Conservation (phyloP, 2,888 invertebrate genomes). For the Drosophila tanythrix region DNA sequence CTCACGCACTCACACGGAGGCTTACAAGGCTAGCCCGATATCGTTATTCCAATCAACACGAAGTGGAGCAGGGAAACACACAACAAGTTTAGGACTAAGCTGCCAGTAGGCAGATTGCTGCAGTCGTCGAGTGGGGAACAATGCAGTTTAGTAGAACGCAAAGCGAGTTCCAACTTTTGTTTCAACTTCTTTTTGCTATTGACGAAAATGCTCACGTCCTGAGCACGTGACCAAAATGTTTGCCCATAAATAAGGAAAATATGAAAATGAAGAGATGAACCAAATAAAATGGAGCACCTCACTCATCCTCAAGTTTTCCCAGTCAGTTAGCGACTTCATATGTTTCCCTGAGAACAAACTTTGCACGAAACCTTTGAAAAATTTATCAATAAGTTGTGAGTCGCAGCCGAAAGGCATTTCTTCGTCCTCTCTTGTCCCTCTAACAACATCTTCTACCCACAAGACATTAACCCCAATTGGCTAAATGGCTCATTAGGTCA, state of each 20-base stretch:
- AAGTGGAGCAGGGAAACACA: conserved; percentile 7
- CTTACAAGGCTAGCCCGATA: conserved; percentile 45
- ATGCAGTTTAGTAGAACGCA: conserved; percentile 49
- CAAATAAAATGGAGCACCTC: conserved; percentile 36
- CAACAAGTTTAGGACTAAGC: conserved; percentile 31
- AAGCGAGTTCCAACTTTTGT: conserved; percentile 11
- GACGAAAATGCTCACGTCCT: conserved; percentile 73
- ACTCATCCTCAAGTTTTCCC: conserved; percentile 33
- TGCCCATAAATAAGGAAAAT: conserved; percentile 70
- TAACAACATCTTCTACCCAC: conserved; percentile 20
- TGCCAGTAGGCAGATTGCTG: conserved; percentile 26
- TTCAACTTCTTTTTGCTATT: conserved; percentile 47
- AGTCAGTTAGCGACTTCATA: conserved; percentile 66
- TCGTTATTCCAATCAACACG: conserved; percentile 49
- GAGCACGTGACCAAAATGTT: conserved; percentile 73
- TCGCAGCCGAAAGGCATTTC: conserved; percentile 37
- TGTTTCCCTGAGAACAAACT: conserved; percentile 45
- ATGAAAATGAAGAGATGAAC: conserved; percentile 71
- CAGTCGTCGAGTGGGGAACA: conserved; percentile 34
- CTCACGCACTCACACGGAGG: conserved; percentile 46
- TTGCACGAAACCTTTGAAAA: conserved; percentile 68
- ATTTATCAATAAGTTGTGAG: conserved; percentile 68
- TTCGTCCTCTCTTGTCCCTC: background rate
- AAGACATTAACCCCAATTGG: conserved; percentile 80
- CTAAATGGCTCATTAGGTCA: conserved; percentile 83